Evolutionary conservation across 2,113 vertebrate genomes (phyloP), one percentile per base, ranked within the genome.

Genomic region (Prunella fulvescens): DNA sequence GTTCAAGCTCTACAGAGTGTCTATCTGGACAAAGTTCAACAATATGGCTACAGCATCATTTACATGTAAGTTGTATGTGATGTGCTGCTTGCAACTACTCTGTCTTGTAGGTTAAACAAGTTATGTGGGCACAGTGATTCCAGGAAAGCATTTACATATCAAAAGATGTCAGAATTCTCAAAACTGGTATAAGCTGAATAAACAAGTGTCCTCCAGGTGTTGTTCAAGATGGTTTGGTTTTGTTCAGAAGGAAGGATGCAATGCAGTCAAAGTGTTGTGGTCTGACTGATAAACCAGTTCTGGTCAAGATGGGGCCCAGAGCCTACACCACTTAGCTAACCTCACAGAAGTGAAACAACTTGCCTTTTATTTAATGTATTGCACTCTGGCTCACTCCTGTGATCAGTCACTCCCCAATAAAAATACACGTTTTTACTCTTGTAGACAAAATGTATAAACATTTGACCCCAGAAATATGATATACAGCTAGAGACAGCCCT

Each of bases 391-490:
- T 95, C 61, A 22, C 28, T 90, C 19, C 47, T 40, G n/a, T 45
- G 57, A 88, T 84, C 86, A 71, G 83, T 89, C 84, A 72, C 45
- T 72, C 58, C 57, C 50, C 74, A 77, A 69, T 88, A 96, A 90
- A 91, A 94, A 82, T 35, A 81, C 31, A 66, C 4, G 17, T 87
- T 95, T 95, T 86, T 74, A 83, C 40, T 83, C 47, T 56, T 79
- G 72, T 71, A 88, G 93, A 74, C 76, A 93, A 94, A 90, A 90
- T 48, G 60, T 72, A 57, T 81, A 95, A 95, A 94, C 56, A 92
- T 95, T 90, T 96, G 92, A 94, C 92, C 80, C 33, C 78, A 50
- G 64, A 92, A 93, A 94, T 42, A 81, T 51, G 81, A 95, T 92
- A 88, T 40, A 81, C 39, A 78, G 65, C 91, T 90, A 67, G 87